Evolutionary conservation across 2,113 vertebrate species (phyloP), one percentile per base, ranked within the genome.

Genomic region (Mobula hypostoma): DNA sequence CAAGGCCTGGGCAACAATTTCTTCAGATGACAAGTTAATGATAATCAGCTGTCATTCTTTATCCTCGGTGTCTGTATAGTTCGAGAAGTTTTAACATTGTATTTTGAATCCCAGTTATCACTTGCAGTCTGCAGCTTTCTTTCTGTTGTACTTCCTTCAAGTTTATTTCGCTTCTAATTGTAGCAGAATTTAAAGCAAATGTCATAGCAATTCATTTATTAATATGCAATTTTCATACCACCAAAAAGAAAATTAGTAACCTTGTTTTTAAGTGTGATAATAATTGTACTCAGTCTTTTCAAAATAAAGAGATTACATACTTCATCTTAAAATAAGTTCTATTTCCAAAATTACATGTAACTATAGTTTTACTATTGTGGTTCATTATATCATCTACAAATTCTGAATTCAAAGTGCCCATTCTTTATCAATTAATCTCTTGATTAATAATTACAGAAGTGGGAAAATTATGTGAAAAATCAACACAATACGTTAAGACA

Each of bases 131-230:
- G 96, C 95, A 95, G 78, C 94, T 95, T 95, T 94, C 97, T 97
- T 95, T 97, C 97, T 76, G 96, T 96, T 78, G 98, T 94, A 94
- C 97, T 97, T 94, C 98, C 97, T 96, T 98, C 98, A 95, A 98
- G 98, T 48, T 97, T 97, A 0, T 96, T 97, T 95, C 95, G 97
- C 95, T 95, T 97, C 98, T 98, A 95, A 95, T 95, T 36, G 94
- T 15, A 95, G 95, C 56, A 95, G 7, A 80, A 80, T 78, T 32
- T n/a, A 32, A 29, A 93, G 74, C 24, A 40, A 56, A 61, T 87
- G 12, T 21, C 7, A 27, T 72, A 48, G 21, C 12, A 9, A 93
- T 40, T 9, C 9, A 92, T 40, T 74, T 93, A 93, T 15, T 48
- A 56, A 93, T 1, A 74, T 56, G 27, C 70, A 93, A 48, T 74